Base-by-base conservation (phyloP, 2,888 invertebrate genomes). In the Aspidiotus rigidus region DNA sequence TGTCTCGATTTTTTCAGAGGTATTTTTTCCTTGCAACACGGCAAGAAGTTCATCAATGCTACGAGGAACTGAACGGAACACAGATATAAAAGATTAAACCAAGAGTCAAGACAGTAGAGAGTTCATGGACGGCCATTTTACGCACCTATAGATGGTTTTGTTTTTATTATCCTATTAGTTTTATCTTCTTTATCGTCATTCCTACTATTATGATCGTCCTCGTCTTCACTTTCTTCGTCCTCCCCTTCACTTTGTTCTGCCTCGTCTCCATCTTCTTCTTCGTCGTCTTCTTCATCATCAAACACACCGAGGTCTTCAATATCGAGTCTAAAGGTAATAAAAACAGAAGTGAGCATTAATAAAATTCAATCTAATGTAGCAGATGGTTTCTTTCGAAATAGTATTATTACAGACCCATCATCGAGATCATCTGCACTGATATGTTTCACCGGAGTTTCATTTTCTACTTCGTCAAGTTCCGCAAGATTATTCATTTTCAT, bases 361-460 rank as follows among this genome's bases (percentile, higher is more conserved):
- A 11, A 11, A 49, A 49, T 49, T 3, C 49, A 49, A 49, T 49
- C 2, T 1, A 49, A 13, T 49, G 6, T 1, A 17, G 13, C 9
- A 11, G 39, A 28, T 7, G 6, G 28, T 39, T 59, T 59, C 15
- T 10, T 5, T 2, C 6, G 6, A 1, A 28, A 5, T 28, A 56
- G 56, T 56, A 49, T 49, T n/a, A n/a, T n/a, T 56, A 66, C 61
- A 71, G 75, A 81, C 77, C 88, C 88, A 78, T 92, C 92, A 74
- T 93, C 92, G 70, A 94, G 82, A 77, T 91, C 93, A 80, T 94
- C 94, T 0, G 92, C 93, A 71, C 83, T 87, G 78, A 84, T 81
- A 77, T 93, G 90, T 74, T 84, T 69, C 2, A 15, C 8, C 0
- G 55, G 41, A 7, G 77, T 76, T 70, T 76, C 75, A 42, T 73